Evolutionary conservation across 2,888 invertebrate species (phyloP).

Genomic region (Habroteleia sp.): DNA sequence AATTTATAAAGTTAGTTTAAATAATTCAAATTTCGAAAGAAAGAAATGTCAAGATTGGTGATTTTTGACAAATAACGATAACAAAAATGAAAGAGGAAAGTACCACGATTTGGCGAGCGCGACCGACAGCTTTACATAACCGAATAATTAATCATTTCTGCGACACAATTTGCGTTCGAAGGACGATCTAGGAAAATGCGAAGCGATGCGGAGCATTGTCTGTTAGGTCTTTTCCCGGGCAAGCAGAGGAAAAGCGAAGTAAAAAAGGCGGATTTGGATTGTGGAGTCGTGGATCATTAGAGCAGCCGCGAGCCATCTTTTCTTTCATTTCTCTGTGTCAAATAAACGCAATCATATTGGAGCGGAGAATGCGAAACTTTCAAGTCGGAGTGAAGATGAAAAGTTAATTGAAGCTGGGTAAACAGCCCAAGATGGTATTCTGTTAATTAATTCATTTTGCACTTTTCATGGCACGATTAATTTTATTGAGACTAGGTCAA

Average conservation of each 20-base stretch:
- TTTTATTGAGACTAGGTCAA: no score
- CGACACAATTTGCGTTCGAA: conserved; percentile 37
- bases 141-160: no score
- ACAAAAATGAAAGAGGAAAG: no score
- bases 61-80: no score
- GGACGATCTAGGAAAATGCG: conserved; percentile 47
- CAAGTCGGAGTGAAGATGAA: conserved; percentile 1
- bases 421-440: not conserved
- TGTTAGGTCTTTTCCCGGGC: not conserved
- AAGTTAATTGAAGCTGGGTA: not conserved
- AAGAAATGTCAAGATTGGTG: no score
- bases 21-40: no score
- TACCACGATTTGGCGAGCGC: no score
- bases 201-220: not conserved
- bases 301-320: conserved; percentile 3
- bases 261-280: not conserved
- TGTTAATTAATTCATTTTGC: no score
- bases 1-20: no score
- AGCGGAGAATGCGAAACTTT: conserved; percentile 5
- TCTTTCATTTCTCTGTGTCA: conserved; percentile 5
- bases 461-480: no score
- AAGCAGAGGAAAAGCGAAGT: not conserved
- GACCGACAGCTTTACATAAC: no score
- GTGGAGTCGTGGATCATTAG: not conserved
- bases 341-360: conserved; percentile 7